Base-by-base conservation (phyloP, 2,113 vertebrate genomes). In the Paraplagusia blochii region DNA sequence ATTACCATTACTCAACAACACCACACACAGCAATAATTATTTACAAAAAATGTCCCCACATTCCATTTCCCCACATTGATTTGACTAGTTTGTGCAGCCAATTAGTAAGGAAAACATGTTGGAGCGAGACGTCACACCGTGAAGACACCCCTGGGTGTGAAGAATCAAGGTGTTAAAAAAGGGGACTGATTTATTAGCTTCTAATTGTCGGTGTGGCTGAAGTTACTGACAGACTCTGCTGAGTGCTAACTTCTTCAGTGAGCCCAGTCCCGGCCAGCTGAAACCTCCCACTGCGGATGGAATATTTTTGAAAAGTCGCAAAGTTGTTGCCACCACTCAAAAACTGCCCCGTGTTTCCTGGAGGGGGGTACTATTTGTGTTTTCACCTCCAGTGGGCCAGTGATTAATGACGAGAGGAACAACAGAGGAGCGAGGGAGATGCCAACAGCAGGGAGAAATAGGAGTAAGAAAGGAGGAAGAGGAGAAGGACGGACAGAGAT, bases 241-340 rank as follows among this genome's bases (percentile, higher is more conserved):
- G 88, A 90, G 89, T 90, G 88, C 79, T 81, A 90, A 85, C 88
- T 88, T 91, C 90, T 90, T 86, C 90, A 84, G 85, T 81, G 87
- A 80, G 80, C 85, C 79, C 76, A 77, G 80, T 82, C 85, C 80
- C 87, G 62, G 73, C 39, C 55, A 69, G 42, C 47, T 48, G 64
- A 72, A 40, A 45, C 51, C 83, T 68, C 77, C 69, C 62, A 51
- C 74, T 77, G 65, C 55, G 84, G 69, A 68, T 40, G 63, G 62
- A 86, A 87, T 85, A 91, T 89, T 90, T 90, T 81, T 71, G 69
- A 89, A 86, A 84, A 76, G 81, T 89, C 69, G 77, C 85, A 87
- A 87, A 83, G 82, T 85, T 90, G 78, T 87, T 89, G 79, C 77
- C 86, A 88, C 87, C 77, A 83, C 84, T 88, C 46, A 18, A 76